phyloP scores from a whole-genome alignment of 2,888 invertebrate species.

The Herminia tarsipennalis region DNA sequence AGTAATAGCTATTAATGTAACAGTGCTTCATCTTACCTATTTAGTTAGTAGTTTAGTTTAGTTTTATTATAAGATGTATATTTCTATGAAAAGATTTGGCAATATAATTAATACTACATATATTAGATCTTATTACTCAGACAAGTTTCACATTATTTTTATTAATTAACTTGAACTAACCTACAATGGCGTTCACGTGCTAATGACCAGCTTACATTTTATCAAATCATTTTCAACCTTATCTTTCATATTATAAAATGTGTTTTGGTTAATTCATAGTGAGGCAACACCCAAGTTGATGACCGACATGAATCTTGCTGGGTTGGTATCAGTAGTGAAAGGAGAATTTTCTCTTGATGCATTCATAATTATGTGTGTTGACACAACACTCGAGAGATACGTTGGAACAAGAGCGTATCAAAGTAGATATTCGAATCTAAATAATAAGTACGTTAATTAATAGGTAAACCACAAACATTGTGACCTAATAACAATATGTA shows the following conservation, averaged over 20 bases:
- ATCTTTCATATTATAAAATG: not conserved
- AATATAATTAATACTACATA: constrained; percentile 2
- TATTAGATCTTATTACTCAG: constrained; percentile 20
- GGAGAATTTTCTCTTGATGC: constrained; percentile 45
- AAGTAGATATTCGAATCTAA: too few species aligned
- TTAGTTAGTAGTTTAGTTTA: too few species aligned
- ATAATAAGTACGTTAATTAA: too few species aligned
- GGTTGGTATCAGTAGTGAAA: constrained; percentile 47
- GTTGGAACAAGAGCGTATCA: too few species aligned
- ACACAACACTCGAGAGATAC: too few species aligned
- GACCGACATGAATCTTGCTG: constrained; percentile 49
- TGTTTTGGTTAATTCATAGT: constrained; percentile 5
- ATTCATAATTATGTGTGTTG: constrained; percentile 7
- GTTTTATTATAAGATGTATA: constrained; percentile 14
- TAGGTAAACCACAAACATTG: too few species aligned
- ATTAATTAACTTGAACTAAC: constrained; percentile 34
- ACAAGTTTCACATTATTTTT: constrained; percentile 25
- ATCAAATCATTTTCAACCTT: constrained; percentile 10
- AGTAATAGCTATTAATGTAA: too few species aligned
- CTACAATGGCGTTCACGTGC: constrained; percentile 30
- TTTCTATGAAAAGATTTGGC: not conserved
- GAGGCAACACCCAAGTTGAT: too few species aligned
- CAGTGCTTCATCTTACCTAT: too few species aligned
- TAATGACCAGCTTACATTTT: constrained; percentile 19
- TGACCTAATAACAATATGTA: too few species aligned